Conservation (phyloP, 2,113 vertebrate genomes). For the Macquaria australasica region DNA sequence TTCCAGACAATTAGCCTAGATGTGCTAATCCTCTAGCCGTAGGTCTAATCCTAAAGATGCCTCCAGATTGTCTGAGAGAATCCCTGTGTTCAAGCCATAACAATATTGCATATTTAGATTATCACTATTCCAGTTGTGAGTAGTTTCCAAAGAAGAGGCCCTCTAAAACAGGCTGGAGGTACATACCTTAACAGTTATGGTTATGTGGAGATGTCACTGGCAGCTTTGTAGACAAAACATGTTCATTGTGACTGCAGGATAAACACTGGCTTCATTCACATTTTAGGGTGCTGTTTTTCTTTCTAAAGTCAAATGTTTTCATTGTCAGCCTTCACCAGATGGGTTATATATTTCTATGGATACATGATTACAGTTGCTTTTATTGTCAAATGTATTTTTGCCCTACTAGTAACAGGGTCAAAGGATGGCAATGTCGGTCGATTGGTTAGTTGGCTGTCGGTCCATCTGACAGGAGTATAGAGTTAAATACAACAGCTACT, state of each 20-base stretch:
- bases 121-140: neutral
- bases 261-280: neutral
- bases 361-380: neutral
- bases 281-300: neutral
- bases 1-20: slow-evolving; percentile 54
- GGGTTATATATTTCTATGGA: neutral
- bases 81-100: slow-evolving; percentile 55
- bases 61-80: slow-evolving; percentile 65
- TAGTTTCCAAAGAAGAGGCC: neutral
- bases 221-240: slow-evolving; percentile 21
- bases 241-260: neutral
- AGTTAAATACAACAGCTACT: neutral
- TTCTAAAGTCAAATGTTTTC: neutral
- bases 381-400: neutral
- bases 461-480: neutral
- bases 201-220: neutral
- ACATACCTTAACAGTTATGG: neutral
- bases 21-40: slow-evolving; percentile 50
- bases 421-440: neutral
- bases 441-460: too few relatives aligned
- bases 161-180: neutral
- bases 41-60: slow-evolving; percentile 51
- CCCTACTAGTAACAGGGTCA: neutral
- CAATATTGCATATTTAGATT: slow-evolving; percentile 30
- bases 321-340: neutral